Conservation (phyloP, 2,113 vertebrate species). For the Turnix velox region DNA sequence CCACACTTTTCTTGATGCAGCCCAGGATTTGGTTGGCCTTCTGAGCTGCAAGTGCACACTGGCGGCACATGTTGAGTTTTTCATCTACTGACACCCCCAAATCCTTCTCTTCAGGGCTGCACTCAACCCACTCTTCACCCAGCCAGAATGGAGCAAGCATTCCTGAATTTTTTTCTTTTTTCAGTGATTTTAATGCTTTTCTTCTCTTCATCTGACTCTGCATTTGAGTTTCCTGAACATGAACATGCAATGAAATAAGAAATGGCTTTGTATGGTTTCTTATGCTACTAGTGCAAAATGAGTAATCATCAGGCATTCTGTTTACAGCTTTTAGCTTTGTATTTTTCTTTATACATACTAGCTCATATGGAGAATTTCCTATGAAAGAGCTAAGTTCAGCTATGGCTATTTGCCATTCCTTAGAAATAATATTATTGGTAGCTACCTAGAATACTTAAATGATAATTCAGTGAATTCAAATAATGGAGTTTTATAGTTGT, state of each 20-base stretch:
- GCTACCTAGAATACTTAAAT: not conserved
- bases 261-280: not conserved
- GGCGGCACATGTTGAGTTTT: too few species aligned
- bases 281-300: not conserved
- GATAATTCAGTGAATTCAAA: not conserved
- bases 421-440: not conserved
- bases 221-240: not conserved
- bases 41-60: too few species aligned
- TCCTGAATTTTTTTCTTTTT: not conserved
- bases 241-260: not conserved
- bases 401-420: not conserved
- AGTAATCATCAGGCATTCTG: not conserved
- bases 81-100: too few species aligned
- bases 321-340: too few species aligned
- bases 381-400: not conserved
- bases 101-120: too few species aligned
- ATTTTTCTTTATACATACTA: not conserved
- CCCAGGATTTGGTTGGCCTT: too few species aligned
- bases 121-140: too few species aligned
- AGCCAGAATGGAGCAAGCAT: not conserved
- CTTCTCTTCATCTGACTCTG: not conserved
- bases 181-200: not conserved
- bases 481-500: not conserved
- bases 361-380: not conserved
- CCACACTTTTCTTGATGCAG: too few species aligned